phyloP scores from a whole-genome alignment of 2,113 vertebrate species.

The Ammodytes dubius region DNA sequence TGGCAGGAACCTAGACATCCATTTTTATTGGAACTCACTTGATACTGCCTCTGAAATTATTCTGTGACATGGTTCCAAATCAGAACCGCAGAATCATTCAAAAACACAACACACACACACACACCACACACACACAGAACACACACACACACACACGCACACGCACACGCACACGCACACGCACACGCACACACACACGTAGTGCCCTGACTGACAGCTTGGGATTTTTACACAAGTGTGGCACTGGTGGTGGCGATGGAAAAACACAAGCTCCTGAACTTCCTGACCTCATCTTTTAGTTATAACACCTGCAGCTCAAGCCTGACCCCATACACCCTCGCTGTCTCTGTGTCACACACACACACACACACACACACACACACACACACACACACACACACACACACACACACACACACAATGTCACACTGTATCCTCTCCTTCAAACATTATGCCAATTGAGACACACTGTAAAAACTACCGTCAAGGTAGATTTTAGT shows the following conservation, averaged over 20 bases:
- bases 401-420: no score
- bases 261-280: slow-evolving; percentile 36
- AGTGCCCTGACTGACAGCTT: slow-evolving; percentile 17
- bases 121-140: not conserved
- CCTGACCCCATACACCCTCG: slow-evolving; percentile 18
- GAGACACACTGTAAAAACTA: not conserved
- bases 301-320: slow-evolving; percentile 9
- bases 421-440: not conserved
- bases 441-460: not conserved
- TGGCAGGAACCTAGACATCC: no score
- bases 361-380: not conserved
- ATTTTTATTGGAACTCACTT: no score
- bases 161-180: not conserved
- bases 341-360: not conserved
- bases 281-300: slow-evolving; percentile 24
- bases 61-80: no score
- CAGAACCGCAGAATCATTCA: no score
- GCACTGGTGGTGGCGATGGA: not conserved
- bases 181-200: not conserved
- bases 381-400: not conserved
- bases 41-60: no score
- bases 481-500: no score
- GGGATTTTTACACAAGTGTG: slow-evolving; percentile 23
- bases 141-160: not conserved
- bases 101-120: not conserved